Base-by-base conservation (phyloP, 2,888 invertebrate species). In the Brachypterus glaber region DNA sequence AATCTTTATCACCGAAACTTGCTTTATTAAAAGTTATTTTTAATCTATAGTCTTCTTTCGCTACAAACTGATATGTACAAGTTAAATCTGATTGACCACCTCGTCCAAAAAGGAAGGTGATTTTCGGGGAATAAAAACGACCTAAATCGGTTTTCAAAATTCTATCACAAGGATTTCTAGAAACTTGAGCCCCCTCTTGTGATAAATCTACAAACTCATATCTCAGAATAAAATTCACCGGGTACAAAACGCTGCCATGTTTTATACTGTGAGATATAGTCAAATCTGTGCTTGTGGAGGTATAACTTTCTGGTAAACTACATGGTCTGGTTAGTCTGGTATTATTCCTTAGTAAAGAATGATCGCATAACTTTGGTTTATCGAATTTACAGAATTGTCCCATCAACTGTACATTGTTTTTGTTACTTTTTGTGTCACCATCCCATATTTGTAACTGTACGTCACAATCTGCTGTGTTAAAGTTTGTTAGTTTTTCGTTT, bases 181-280 rank as follows among this genome's bases (percentile, higher is more conserved):
- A 74, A 48, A 72, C 70, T 39, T 76, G 77, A 45, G 71, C 69
- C 1, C 79, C 79, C 59, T 78, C 79, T 56, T 77, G 75, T 44
- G 77, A 74, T 30, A 78, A 72, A 60, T 86, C 85, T 13, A 88
- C 82, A 58, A 88, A 88, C 64, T 88, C 88, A 64, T 86, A 88
- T 35, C 82, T 76, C 3, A 87, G 73, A 26, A 82, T 73, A 60
- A 87, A 87, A 48, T 80, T 73, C 37, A 84, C 78, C 2, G 84
- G 84, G 59, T 82, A 83, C 32, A 86, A 67, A 3, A 84, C 82
- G 40, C 82, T 84, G n/a, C 83, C 83, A 60, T 82, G 82, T 29
- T 78, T 76, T 24, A 84, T 71, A 53, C 79, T 77, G 67, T 84
- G 84, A 45, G 83, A 73, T 43, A 87, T 74, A 4, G 84, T 82